phyloP scores from a whole-genome alignment of 2,113 vertebrate genomes.

The Piprites chloris region DNA sequence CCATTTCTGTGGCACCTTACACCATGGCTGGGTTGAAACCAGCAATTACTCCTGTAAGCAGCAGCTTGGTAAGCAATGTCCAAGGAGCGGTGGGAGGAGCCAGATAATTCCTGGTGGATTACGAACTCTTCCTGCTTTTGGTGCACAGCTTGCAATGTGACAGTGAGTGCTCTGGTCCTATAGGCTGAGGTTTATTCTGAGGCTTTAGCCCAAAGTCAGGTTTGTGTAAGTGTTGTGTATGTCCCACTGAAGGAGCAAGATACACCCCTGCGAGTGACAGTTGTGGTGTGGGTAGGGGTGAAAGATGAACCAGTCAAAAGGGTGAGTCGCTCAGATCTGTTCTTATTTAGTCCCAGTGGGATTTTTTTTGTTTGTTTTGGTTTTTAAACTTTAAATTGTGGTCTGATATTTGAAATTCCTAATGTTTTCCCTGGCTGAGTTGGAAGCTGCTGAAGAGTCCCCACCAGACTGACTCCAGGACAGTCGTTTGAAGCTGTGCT shows the following conservation, averaged over 20 bases:
- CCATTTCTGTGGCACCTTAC: too few species aligned
- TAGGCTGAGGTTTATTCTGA: background rate
- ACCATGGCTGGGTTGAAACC: rapidly evolving
- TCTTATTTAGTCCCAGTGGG: background rate
- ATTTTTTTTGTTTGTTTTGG: background rate
- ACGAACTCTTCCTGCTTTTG: background rate
- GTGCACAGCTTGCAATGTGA: background rate
- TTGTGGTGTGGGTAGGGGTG: too few species aligned
- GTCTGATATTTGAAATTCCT: background rate
- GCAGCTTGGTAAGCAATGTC: background rate
- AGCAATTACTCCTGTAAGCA: background rate
- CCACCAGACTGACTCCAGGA: background rate
- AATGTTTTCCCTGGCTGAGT: background rate
- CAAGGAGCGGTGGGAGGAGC: background rate
- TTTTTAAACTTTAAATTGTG: background rate
- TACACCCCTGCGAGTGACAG: background rate
- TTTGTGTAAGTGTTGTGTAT: background rate
- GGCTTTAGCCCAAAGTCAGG: background rate
- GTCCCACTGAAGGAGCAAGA: background rate
- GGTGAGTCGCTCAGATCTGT: background rate
- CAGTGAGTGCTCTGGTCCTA: background rate
- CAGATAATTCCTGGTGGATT: background rate
- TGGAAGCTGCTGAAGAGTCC: background rate
- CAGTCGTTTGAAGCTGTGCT: background rate
- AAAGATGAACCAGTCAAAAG: background rate